Conservation (phyloP, 2,113 vertebrate genomes). For the Macroglossus sobrinus region DNA sequence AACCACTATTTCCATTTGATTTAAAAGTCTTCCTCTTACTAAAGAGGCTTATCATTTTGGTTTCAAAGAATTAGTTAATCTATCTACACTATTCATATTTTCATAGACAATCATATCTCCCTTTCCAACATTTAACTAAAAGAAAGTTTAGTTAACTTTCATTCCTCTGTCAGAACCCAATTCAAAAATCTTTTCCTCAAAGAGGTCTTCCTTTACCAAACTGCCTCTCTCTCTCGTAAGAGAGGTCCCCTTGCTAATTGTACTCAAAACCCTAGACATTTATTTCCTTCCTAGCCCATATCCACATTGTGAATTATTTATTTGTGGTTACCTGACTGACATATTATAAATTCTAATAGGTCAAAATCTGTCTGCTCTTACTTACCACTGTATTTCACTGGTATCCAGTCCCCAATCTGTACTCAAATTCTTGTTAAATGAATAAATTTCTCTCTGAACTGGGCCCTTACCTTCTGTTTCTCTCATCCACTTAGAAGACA, state of each 20-base stretch:
- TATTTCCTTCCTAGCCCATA: neutral
- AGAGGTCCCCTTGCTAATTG: neutral
- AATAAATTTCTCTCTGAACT: constrained; percentile 26
- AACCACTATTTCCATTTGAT: neutral
- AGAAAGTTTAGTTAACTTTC: neutral
- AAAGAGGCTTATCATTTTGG: neutral
- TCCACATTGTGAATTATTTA: constrained; percentile 21
- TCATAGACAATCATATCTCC: neutral
- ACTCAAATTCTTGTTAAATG: constrained; percentile 1
- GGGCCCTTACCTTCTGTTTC: neutral
- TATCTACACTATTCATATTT: neutral
- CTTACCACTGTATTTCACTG: neutral
- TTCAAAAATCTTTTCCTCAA: constrained; percentile 17
- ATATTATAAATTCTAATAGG: neutral
- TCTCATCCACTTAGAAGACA: neutral
- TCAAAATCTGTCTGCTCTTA: constrained; percentile 8
- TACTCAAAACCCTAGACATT: neutral
- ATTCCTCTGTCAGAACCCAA: constrained; percentile 19
- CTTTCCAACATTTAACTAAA: neutral
- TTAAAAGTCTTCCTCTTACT: constrained; percentile 18
- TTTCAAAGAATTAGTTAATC: neutral
- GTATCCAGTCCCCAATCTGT: neutral
- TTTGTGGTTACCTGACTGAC: constrained; percentile 5
- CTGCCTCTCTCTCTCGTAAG: neutral
- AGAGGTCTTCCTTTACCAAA: neutral